Percentiles rank a stretch among this genome's conserved stretches.
These are phyloP conservation scores for Diaphora mendica DNA, from an alignment of 2,888 invertebrate species.

Conservation along the genomic window DNA sequence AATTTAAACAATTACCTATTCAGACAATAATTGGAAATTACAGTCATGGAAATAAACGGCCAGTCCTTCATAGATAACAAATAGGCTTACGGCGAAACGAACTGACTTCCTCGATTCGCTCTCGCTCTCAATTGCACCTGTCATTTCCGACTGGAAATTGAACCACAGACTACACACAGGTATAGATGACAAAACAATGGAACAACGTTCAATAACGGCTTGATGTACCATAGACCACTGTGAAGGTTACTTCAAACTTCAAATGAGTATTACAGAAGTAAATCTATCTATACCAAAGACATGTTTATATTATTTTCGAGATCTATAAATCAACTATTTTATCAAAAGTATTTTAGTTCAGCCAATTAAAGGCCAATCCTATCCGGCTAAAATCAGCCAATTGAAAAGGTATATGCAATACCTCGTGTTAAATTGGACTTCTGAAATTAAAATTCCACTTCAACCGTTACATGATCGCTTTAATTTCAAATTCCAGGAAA, in stretches of 20 bases:
- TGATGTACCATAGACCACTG: background rate
- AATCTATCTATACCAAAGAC: background rate
- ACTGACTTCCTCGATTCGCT: constrained; percentile 12
- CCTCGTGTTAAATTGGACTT: too few species aligned
- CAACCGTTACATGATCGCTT: too few species aligned
- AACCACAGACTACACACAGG: constrained; percentile 6
- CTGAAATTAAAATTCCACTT: too few species aligned
- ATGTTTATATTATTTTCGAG: background rate
- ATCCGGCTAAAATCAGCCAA: too few species aligned
- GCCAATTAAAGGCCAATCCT: too few species aligned
- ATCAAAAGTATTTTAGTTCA: background rate
- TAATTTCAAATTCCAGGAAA: too few species aligned
- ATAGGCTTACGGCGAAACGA: background rate
- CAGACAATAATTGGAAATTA: background rate
- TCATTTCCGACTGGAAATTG: constrained; percentile 13
- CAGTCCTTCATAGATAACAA: background rate
- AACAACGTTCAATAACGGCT: background rate
- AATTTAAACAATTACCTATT: background rate
- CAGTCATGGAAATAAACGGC: background rate
- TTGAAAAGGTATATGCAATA: too few species aligned
- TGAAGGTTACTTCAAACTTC: background rate
- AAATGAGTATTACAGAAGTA: background rate
- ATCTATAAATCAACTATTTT: background rate
- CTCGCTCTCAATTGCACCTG: constrained; percentile 19
- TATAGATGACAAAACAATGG: background rate